Evolutionary conservation across 2,888 invertebrate species (phyloP).

Genomic region (Tholera decimalis): DNA sequence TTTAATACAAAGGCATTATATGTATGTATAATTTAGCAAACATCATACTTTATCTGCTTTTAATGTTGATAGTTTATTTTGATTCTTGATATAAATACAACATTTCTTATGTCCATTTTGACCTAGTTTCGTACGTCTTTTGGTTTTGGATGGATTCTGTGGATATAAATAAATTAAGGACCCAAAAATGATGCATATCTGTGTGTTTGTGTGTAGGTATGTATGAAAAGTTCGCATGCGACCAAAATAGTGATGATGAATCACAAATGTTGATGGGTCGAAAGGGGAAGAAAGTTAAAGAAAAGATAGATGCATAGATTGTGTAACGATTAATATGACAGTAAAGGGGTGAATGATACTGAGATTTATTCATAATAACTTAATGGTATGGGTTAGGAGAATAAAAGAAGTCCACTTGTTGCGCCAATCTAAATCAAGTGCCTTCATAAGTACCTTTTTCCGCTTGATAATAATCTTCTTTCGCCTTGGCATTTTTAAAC

Average conservation of each 20-base stretch:
- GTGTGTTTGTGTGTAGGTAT: neutral
- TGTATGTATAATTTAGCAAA: slow-evolving; percentile 2
- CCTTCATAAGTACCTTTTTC: slow-evolving; percentile 67
- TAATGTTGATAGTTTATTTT: neutral
- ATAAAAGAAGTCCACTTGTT: neutral
- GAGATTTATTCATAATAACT: too few species aligned
- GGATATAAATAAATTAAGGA: slow-evolving; percentile 1
- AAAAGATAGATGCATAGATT: neutral
- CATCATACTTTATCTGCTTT: slow-evolving; percentile 18
- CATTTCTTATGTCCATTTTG: slow-evolving; percentile 20
- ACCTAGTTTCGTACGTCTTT: slow-evolving; percentile 8
- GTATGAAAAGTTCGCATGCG: neutral
- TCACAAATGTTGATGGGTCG: neutral
- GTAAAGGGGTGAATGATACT: too few species aligned
- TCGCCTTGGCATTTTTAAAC: slow-evolving; percentile 68
- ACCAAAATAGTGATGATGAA: neutral
- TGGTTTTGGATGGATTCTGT: slow-evolving; percentile 32
- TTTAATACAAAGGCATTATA: neutral
- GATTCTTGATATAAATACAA: slow-evolving; percentile 5
- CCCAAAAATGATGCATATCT: too few species aligned
- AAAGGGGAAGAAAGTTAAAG: neutral
- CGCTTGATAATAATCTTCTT: slow-evolving; percentile 70
- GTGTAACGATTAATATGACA: neutral
- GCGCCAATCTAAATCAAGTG: neutral
- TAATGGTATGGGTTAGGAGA: neutral